phyloP scores from a whole-genome alignment of 1,140 invertebrate species.

The Pseudomyrmex cubaensis region DNA sequence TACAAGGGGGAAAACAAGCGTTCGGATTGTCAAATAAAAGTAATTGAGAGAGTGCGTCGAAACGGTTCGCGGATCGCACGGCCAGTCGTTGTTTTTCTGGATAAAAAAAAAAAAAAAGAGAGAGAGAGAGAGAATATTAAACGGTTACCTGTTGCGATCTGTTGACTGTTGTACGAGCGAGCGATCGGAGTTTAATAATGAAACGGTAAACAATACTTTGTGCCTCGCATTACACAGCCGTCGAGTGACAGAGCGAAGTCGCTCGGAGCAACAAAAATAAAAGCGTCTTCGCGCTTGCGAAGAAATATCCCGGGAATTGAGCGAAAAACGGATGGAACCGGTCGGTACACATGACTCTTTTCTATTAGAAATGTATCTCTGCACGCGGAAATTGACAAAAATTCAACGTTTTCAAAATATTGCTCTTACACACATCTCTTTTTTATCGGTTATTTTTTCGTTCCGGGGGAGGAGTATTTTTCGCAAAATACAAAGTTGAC shows the following conservation, averaged over 20 bases:
- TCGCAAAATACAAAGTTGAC: not conserved
- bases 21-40: slow-evolving; percentile 62
- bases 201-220: slow-evolving; percentile 51
- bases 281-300: not conserved
- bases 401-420: no score
- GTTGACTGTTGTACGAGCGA: slow-evolving; percentile 46
- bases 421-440: not conserved
- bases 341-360: no score
- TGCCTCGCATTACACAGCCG: slow-evolving; percentile 4
- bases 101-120: slow-evolving; percentile 37
- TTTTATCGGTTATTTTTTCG: not conserved
- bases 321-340: no score
- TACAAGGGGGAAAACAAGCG: slow-evolving; percentile 71
- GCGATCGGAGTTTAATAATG: slow-evolving; percentile 56
- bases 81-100: slow-evolving; percentile 58
- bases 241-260: not conserved
- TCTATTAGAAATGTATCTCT: no score
- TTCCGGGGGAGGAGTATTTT: not conserved
- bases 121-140: slow-evolving; percentile 52
- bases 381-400: no score
- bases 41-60: slow-evolving; percentile 59
- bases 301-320: no score
- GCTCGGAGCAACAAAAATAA: not conserved
- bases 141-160: slow-evolving; percentile 61
- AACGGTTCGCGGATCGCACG: slow-evolving; percentile 56